Evolutionary conservation across 2,888 invertebrate species (phyloP), one percentile per base, ranked within the genome.

Genomic region (Theretra japonica): DNA sequence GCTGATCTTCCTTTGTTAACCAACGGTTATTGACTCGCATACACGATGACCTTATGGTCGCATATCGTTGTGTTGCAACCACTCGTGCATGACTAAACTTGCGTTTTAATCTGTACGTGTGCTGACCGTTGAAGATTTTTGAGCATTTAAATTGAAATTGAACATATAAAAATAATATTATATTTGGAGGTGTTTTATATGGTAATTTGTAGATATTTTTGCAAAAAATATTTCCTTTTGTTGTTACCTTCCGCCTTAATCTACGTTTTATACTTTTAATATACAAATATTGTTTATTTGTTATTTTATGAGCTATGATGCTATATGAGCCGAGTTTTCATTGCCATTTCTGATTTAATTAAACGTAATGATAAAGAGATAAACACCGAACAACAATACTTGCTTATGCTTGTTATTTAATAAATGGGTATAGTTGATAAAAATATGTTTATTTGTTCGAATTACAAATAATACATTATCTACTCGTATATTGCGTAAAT

Each of bases 11-110:
- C 60, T 56, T 65, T 71, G 56, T 68, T 48, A 70, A 41, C 21
- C 30, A 4, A 48, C 70, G 71, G 73, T 21, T 75, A 73, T 75
- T 76, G 76, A 73, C 75, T 73, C 21, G 33, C 56, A n/a, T 33
- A 56, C 33, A 73, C 72, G 75, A 77, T 81, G 80, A 82, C 80
- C 83, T 81, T 78, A 70, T 59, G 28, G 28, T 65, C 41, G 58
- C 25, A 28, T 58, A 59, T 56, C 21, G 17, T 65, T 48, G 74
- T 76, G 76, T 77, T 77, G 75, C 76, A 75, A 81, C 77, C 76
- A 75, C 72, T 76, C 70, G 79, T 82, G 80, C 84, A 79, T 81
- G 82, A 80, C 77, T 80, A 81, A 81, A 75, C 71, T 58, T 53
- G 57, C 56, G 60, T 72, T 65, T 23, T 65, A 65, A 65, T 65